Conservation (phyloP, 2,888 invertebrate species). For the Melanophora roralis region DNA sequence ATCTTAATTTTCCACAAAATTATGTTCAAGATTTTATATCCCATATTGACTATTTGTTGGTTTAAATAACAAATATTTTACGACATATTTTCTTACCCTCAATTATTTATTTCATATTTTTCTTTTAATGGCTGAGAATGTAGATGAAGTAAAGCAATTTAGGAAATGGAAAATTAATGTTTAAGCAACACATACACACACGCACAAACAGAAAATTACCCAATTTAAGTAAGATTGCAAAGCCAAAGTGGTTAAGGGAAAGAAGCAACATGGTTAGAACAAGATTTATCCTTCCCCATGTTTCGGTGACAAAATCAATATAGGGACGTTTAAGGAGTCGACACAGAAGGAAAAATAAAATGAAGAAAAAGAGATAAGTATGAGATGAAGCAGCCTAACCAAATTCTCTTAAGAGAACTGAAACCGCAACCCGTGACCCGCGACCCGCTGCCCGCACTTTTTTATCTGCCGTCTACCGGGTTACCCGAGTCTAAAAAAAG, state of each 20-base stretch:
- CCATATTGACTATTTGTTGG: conserved; percentile 13
- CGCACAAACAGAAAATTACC: too few species aligned
- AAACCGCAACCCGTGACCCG: too few species aligned
- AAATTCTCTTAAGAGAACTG: too few species aligned
- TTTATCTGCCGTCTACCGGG: too few species aligned
- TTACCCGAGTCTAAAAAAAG: too few species aligned
- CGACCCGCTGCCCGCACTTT: too few species aligned
- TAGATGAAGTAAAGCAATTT: conserved; percentile 10
- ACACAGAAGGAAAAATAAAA: not conserved
- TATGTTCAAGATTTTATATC: not conserved
- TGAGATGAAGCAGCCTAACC: not conserved
- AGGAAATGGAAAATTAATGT: conserved; percentile 2
- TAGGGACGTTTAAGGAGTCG: conserved; percentile 11
- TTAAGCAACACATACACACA: not conserved
- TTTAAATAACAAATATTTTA: not conserved
- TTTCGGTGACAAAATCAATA: conserved; percentile 17
- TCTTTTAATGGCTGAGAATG: not conserved
- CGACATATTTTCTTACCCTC: not conserved
- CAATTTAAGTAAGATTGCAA: not conserved
- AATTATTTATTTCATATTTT: not conserved
- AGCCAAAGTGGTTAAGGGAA: not conserved
- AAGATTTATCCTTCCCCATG: conserved; percentile 7
- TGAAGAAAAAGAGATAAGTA: conserved; percentile 3
- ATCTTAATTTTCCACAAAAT: not conserved
- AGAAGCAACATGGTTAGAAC: not conserved